Conservation (phyloP, 2,888 invertebrate species). For the Lissocephala sabroskyi region DNA sequence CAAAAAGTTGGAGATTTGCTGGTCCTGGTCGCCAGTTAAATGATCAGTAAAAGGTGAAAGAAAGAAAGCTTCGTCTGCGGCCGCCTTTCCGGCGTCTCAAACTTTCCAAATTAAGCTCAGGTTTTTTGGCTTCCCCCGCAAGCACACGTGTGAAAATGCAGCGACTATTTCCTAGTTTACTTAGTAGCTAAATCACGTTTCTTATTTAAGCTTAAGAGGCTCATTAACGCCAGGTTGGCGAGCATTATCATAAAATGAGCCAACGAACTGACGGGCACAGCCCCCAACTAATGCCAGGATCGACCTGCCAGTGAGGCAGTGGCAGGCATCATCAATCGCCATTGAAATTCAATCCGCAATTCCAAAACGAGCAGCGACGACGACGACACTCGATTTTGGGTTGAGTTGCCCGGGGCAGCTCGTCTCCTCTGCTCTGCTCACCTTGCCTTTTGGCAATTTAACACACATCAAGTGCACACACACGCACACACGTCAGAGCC, state of each 20-base stretch:
- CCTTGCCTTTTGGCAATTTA: constrained; percentile 47
- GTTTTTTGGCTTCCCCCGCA: constrained; percentile 22
- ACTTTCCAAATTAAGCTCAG: constrained; percentile 63
- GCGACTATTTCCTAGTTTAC: constrained; percentile 54
- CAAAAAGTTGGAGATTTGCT: constrained; percentile 49
- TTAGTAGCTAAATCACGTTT: constrained; percentile 66
- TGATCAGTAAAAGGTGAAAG: not conserved
- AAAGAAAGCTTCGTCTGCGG: constrained; percentile 4
- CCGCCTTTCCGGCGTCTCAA: constrained; percentile 28
- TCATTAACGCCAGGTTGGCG: constrained; percentile 60
- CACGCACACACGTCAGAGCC: constrained; percentile 13
- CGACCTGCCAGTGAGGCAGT: too few species aligned
- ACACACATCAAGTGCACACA: constrained; percentile 35
- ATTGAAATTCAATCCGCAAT: constrained; percentile 65
- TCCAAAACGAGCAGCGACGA: constrained; percentile 29
- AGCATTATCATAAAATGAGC: constrained; percentile 62
- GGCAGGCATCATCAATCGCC: constrained; percentile 52
- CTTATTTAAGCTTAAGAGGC: constrained; percentile 69
- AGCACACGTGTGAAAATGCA: not conserved
- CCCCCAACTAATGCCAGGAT: constrained; percentile 24
- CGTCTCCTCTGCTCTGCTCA: constrained; percentile 38
- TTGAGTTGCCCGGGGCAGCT: constrained; percentile 7
- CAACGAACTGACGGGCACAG: constrained; percentile 21
- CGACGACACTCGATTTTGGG: constrained; percentile 29
- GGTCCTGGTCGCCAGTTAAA: constrained; percentile 10